phyloP scores from a whole-genome alignment of 2,888 invertebrate genomes.

The Archips crataeganus region DNA sequence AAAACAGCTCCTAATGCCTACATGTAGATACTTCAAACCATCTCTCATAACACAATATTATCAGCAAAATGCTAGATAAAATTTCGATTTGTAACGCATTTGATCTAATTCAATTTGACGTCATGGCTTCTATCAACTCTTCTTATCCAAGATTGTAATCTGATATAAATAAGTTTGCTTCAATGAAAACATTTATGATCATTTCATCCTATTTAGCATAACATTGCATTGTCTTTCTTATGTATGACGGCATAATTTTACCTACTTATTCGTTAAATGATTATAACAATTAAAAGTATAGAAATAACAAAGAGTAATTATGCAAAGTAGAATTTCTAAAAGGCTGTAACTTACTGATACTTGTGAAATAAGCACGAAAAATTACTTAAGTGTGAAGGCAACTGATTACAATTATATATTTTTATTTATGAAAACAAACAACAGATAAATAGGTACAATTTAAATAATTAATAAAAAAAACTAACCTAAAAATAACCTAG shows the following conservation, averaged over 20 bases:
- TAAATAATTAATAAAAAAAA: no score
- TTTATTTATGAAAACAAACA: no score
- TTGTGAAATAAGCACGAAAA: no score
- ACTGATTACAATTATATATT: no score
- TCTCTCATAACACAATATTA: neutral
- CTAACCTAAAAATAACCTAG: no score
- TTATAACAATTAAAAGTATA: neutral
- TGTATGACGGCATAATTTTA: constrained; percentile 6
- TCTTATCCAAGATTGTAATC: constrained; percentile 3
- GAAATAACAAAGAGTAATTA: neutral
- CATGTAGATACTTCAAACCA: neutral
- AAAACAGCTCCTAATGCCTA: neutral
- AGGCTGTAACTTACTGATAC: no score
- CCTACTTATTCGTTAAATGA: neutral
- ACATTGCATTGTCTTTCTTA: neutral
- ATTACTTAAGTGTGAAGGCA: no score
- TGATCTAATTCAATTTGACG: neutral
- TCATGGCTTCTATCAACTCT: neutral
- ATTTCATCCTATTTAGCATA: constrained; percentile 5
- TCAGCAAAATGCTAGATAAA: neutral
- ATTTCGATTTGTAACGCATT: neutral
- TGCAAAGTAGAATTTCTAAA: neutral
- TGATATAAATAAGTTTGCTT: constrained; percentile 1
- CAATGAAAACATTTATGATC: neutral
- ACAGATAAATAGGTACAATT: no score